Percentiles rank a stretch among this genome's conserved stretches.
phyloP scores from a whole-genome alignment of 1,140 invertebrate genomes.

The Battus philenor region DNA sequence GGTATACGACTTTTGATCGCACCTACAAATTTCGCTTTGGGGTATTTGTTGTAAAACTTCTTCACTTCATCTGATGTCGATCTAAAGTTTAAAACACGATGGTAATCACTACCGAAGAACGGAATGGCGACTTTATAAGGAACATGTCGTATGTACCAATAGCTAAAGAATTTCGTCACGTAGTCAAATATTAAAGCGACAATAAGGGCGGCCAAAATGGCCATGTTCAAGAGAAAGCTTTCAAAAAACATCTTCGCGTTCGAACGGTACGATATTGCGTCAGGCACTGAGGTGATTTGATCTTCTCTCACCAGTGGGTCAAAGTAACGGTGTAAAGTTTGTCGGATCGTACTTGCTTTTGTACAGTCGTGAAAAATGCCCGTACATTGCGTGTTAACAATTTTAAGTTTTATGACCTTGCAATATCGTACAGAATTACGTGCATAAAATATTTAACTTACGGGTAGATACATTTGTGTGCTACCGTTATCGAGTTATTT shows the following conservation, averaged over 20 bases:
- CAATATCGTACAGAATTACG: conserved; percentile 13
- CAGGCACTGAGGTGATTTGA: conserved; percentile 37
- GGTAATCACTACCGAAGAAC: conserved; percentile 62
- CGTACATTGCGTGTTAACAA: background rate
- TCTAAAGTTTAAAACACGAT: conserved; percentile 44
- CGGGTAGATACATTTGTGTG: background rate
- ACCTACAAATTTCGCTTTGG: conserved; percentile 60
- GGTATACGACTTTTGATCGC: conserved; percentile 73
- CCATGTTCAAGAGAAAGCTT: conserved; percentile 57
- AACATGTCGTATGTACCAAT: conserved; percentile 63
- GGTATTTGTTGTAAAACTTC: conserved; percentile 39
- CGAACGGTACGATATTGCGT: conserved; percentile 31
- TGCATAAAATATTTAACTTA: background rate
- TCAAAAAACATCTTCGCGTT: conserved; percentile 68
- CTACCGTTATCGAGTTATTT: background rate
- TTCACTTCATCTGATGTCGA: conserved; percentile 53
- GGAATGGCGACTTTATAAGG: conserved; percentile 53
- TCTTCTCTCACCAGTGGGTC: conserved; percentile 40
- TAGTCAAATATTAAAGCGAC: conserved; percentile 59
- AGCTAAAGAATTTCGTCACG: conserved; percentile 67
- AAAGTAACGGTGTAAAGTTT: conserved; percentile 50
- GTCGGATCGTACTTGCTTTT: conserved; percentile 10
- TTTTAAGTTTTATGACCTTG: conserved; percentile 19
- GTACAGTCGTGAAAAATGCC: conserved; percentile 2
- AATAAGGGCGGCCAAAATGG: conserved; percentile 39